phyloP scores from a whole-genome alignment of 2,888 invertebrate species.

The Orthonychiurus folsomi region DNA sequence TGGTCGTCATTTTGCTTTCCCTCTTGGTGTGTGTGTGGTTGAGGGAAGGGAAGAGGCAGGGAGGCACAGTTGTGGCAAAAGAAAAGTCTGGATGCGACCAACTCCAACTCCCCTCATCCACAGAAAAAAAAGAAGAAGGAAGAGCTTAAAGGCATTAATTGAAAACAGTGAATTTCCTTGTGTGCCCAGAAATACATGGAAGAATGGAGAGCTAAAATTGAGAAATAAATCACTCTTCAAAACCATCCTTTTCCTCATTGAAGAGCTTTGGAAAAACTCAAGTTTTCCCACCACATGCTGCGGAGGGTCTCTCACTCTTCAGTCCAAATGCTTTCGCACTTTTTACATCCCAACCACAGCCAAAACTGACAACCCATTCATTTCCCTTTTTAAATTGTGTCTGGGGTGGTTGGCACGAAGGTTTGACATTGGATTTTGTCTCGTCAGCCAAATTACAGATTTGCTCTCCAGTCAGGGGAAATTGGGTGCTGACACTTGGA shows the following conservation, averaged over 20 bases:
- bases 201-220: conserved; percentile 6
- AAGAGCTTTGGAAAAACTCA: neutral
- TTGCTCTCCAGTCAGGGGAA: too few relatives aligned
- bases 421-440: too few relatives aligned
- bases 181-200: neutral
- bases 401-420: too few relatives aligned
- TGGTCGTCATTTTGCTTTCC: neutral
- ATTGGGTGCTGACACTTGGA: too few relatives aligned
- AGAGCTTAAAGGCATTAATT: conserved; percentile 8
- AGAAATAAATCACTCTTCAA: conserved; percentile 9
- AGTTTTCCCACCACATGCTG: too few relatives aligned
- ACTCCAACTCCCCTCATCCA: neutral
- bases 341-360: too few relatives aligned
- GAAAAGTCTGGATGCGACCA: neutral
- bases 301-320: too few relatives aligned
- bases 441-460: too few relatives aligned
- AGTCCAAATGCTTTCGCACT: too few relatives aligned
- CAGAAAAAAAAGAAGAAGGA: conserved; percentile 5
- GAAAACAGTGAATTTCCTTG: neutral
- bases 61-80: neutral
- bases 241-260: neutral
- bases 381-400: too few relatives aligned
- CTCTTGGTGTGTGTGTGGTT: neutral
- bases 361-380: too few relatives aligned
- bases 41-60: neutral